Conservation (phyloP, 2,888 invertebrate genomes). For the Zelleria hepariella region DNA sequence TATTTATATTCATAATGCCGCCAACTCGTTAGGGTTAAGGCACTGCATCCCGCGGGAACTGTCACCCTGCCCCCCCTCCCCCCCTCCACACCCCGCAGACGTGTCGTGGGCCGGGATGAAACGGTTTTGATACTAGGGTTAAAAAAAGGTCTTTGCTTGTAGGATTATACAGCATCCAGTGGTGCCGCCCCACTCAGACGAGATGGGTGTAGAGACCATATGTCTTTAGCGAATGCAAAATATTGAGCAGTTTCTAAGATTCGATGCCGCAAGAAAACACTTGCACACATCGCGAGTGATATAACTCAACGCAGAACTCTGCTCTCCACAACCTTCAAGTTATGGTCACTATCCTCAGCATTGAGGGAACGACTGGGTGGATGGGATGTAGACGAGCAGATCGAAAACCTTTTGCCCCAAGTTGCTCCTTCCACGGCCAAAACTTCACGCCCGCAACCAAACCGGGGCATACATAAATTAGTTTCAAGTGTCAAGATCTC, state of each 20-base stretch:
- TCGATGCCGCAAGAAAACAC: too few relatives aligned
- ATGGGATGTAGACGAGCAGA: too few relatives aligned
- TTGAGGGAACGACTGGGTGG: too few relatives aligned
- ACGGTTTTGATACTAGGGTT: neutral
- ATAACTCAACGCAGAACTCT: too few relatives aligned
- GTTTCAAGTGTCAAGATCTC: constrained; percentile 65
- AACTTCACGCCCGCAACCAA: neutral
- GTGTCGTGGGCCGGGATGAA: neutral
- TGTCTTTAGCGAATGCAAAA: too few relatives aligned
- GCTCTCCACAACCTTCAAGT: too few relatives aligned
- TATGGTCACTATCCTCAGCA: too few relatives aligned
- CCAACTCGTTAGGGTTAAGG: constrained; percentile 1
- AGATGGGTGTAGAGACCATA: too few relatives aligned
- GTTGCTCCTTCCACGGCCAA: neutral
- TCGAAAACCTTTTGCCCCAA: neutral
- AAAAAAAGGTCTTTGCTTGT: neutral
- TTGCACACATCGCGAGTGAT: too few relatives aligned
- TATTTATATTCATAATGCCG: constrained; percentile 1
- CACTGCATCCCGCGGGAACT: neutral
- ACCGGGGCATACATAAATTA: constrained; percentile 39
- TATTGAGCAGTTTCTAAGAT: too few relatives aligned
- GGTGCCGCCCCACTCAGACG: too few relatives aligned
- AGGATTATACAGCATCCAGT: too few relatives aligned
- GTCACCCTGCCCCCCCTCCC: neutral
- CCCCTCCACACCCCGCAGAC: neutral